phyloP scores from a whole-genome alignment of 2,888 invertebrate species.

The Muschampia plurimacula region DNA sequence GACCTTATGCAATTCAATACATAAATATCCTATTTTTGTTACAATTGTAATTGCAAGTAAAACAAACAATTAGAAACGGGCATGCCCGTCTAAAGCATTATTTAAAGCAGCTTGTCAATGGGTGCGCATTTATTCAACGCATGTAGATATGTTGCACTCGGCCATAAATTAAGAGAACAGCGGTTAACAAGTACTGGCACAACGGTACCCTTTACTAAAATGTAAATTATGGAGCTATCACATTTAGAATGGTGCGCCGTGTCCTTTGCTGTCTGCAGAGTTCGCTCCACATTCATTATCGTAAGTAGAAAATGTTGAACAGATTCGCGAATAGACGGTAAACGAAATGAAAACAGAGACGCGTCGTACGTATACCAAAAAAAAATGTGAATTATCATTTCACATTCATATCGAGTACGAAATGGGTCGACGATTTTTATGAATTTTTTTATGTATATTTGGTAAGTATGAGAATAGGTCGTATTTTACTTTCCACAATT shows the following conservation, averaged over 20 bases:
- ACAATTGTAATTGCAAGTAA: background rate
- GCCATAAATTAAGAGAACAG: conserved; percentile 37
- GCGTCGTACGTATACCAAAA: background rate
- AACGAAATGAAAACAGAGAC: background rate
- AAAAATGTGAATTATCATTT: background rate
- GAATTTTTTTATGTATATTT: too few relatives aligned
- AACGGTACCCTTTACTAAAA: conserved; percentile 55
- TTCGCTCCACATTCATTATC: conserved; percentile 49
- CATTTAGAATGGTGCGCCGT: conserved; percentile 55
- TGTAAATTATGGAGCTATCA: conserved; percentile 49
- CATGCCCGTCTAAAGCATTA: conserved; percentile 6
- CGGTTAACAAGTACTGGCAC: conserved; percentile 38
- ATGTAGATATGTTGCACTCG: conserved; percentile 37
- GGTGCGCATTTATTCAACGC: conserved; percentile 25
- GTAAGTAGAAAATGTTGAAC: conserved; percentile 15
- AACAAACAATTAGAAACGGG: background rate
- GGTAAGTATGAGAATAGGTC: too few relatives aligned
- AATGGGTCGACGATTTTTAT: too few relatives aligned
- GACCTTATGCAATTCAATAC: too few relatives aligned
- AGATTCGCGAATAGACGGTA: background rate
- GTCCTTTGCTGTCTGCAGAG: conserved; percentile 56
- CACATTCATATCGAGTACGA: too few relatives aligned
- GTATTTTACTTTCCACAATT: too few relatives aligned
- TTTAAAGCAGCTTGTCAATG: conserved; percentile 31
- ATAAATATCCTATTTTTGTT: background rate